phyloP scores from a whole-genome alignment of 2,797 vertebrate genomes.

The Liasis olivaceus region DNA sequence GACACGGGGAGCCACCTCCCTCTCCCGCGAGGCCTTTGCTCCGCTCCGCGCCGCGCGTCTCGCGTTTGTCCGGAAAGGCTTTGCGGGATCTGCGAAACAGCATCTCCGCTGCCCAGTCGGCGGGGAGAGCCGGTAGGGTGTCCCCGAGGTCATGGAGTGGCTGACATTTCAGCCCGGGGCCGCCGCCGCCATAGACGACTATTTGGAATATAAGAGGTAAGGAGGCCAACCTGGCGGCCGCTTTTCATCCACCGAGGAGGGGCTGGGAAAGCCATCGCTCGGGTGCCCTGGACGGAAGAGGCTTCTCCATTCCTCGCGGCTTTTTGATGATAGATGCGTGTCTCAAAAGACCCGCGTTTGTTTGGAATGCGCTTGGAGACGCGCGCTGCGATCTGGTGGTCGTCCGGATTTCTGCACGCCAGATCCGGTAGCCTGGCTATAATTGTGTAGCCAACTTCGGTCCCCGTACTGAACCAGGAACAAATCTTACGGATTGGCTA shows the following conservation, averaged over 20 bases:
- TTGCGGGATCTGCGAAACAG: not conserved
- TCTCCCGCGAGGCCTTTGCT: too few species aligned
- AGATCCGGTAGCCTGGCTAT: not conserved
- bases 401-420: not conserved
- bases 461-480: not conserved
- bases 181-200: conserved; percentile 62
- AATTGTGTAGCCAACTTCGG: not conserved
- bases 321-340: not conserved
- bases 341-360: not conserved
- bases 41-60: not conserved
- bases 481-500: not conserved
- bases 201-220: conserved; percentile 71
- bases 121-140: not conserved
- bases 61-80: not conserved
- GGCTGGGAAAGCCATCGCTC: accelerated
- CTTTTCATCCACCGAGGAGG: not conserved
- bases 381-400: too few species aligned
- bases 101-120: not conserved
- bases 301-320: not conserved
- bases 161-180: conserved; percentile 49
- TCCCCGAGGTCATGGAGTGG: conserved; percentile 62
- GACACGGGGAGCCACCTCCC: not conserved
- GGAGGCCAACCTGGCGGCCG: not conserved
- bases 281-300: too few species aligned
- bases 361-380: not conserved